Conservation (phyloP, 2,797 vertebrate genomes). For the Anableps anableps region DNA sequence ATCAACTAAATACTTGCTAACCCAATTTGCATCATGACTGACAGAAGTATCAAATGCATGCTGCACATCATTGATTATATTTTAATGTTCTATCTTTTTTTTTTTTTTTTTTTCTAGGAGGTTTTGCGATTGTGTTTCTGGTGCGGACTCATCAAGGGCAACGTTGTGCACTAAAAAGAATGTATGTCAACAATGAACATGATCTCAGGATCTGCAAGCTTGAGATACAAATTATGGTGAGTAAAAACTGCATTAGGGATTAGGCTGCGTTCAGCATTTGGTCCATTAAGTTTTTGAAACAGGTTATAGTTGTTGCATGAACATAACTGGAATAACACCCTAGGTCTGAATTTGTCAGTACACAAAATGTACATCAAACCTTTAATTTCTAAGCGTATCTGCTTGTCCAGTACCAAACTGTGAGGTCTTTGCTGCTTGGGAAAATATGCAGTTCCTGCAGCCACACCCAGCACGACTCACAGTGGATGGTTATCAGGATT, state of each 20-base stretch:
- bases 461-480: constrained; percentile 51
- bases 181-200: constrained; percentile 98
- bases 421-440: constrained; percentile 21
- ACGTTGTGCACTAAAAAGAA: constrained; percentile 95
- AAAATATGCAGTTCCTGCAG: constrained; percentile 53
- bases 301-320: background rate
- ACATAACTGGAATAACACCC: background rate
- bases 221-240: constrained; percentile 99
- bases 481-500: constrained; percentile 50
- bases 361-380: background rate
- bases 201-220: constrained; percentile 96
- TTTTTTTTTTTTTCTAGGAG: constrained; percentile 79
- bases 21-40: background rate
- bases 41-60: background rate
- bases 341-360: background rate
- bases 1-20: background rate
- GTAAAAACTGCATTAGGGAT: constrained; percentile 45
- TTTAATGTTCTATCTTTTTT: constrained; percentile 3
- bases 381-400: constrained; percentile 21
- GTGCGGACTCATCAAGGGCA: constrained; percentile 93
- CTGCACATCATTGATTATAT: background rate
- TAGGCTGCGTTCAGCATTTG: background rate
- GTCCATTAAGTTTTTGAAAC: background rate
- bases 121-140: constrained; percentile 97
- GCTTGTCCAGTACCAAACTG: constrained; percentile 23